Evolutionary conservation across 2,113 vertebrate species (phyloP).

Genomic region (Rousettus leschenaultii): DNA sequence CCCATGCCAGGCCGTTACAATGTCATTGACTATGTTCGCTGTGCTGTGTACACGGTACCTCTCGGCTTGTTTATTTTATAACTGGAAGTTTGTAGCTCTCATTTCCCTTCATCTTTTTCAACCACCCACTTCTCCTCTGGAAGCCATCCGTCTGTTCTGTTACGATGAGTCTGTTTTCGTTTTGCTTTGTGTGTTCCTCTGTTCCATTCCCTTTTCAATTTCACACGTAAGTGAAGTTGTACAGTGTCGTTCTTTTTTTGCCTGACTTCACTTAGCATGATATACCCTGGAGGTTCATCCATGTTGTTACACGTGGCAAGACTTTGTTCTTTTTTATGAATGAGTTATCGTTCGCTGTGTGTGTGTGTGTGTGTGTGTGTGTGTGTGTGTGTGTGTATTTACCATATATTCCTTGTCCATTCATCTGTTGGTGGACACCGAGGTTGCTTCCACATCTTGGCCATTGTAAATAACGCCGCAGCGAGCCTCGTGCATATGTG

Average conservation of each 20-base stretch:
- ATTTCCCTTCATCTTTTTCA: background rate
- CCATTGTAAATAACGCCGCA: background rate
- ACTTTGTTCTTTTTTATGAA: too few species aligned
- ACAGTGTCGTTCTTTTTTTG: background rate
- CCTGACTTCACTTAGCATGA: background rate
- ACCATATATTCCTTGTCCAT: background rate
- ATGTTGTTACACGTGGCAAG: background rate
- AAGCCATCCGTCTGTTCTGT: background rate
- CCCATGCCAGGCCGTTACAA: background rate
- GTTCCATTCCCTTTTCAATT: background rate
- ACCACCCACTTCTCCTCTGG: background rate
- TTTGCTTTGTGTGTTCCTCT: background rate
- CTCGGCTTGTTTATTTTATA: background rate
- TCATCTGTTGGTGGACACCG: background rate
- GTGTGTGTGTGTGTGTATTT: too few species aligned
- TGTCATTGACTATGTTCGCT: background rate
- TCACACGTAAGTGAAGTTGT: background rate
- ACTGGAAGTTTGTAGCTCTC: background rate
- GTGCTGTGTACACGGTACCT: fast-evolving
- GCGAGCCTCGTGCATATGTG: too few species aligned
- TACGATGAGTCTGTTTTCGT: background rate
- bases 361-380: fast-evolving
- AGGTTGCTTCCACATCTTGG: background rate
- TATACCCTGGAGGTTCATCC: background rate
- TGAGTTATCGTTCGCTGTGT: background rate